A percentile compares a stretch with the other conserved stretches of the same genome.
Conservation (phyloP, 2,113 vertebrate species). For the Lontra canadensis region DNA sequence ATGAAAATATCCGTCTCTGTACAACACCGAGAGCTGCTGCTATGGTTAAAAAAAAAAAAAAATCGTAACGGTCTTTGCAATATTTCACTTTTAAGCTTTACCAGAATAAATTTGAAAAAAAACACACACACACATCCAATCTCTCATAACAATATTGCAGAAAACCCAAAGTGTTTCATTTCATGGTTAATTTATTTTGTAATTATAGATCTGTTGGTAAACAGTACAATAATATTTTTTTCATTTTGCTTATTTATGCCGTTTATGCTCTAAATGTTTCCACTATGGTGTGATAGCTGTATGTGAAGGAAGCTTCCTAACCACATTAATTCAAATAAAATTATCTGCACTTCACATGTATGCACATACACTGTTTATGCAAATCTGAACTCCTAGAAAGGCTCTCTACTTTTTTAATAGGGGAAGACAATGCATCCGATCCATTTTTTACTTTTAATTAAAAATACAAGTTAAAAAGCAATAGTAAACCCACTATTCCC, state of each 20-base stretch:
- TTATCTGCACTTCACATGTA: constrained; percentile 60
- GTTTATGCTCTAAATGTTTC: constrained; percentile 80
- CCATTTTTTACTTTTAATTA: constrained; percentile 69
- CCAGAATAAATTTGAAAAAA: constrained; percentile 81
- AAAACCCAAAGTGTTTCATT: constrained; percentile 85
- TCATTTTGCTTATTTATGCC: constrained; percentile 81
- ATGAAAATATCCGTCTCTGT: neutral
- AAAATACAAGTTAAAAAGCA: constrained; percentile 58
- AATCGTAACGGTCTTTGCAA: constrained; percentile 22
- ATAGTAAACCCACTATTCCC: neutral
- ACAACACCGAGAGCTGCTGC: neutral
- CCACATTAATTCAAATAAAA: constrained; percentile 74
- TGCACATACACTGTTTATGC: neutral
- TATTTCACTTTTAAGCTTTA: constrained; percentile 74
- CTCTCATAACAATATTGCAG: constrained; percentile 81
- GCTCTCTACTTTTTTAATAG: neutral
- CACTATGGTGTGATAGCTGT: constrained; percentile 76
- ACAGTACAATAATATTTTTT: constrained; percentile 83
- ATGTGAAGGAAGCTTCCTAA: constrained; percentile 72
- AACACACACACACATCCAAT: constrained; percentile 60
- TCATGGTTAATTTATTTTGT: constrained; percentile 88
- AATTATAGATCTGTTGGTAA: constrained; percentile 88
- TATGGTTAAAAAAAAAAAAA: constrained; percentile 46
- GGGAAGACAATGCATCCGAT: neutral
- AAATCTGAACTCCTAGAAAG: constrained; percentile 25